Base-by-base conservation (phyloP, 2,113 vertebrate genomes). In the Lepus timidus region DNA sequence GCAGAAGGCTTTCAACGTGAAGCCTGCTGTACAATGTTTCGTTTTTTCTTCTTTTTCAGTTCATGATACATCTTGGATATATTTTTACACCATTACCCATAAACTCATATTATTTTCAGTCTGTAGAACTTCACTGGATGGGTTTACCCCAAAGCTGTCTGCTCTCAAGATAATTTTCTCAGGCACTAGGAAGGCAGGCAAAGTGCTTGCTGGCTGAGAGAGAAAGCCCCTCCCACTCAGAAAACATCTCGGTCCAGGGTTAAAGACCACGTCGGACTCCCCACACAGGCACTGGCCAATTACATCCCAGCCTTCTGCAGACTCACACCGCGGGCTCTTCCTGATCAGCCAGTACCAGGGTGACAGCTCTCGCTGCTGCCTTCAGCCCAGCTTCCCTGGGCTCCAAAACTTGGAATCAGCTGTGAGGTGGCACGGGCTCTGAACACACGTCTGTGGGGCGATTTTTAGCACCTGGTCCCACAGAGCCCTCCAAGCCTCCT, bases 121-220 rank as follows among this genome's bases (percentile, higher is more conserved):
- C 33, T 88, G 31, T 2, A 88, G 58, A 92, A 49, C 86, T 90
- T 81, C 39, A 86, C 16, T 79, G 25, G 51, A 78, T 68, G 12
- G 27, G 1, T 90, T 33, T 78, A 73, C 61, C 51, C 70, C 82
- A 58, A 96, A 92, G 70, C 62, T 58, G 31, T 64, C 73, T 86
- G 20, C 55, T 90, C 68, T 90, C 90, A 96, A 96, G 86, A 89
- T 87, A 94, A 95, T 92, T 96, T 76, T 92, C 94, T 90, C 68
- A 87, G 84, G 68, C 82, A 91, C 64, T 83, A 68, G 92, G 68
- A 39, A 92, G 70, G 33, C 31, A 75, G 62, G 36, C 44, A 52
- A 91, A 62, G 81, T 33, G 74, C 78, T 83, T 68, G n/a, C 55
- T 90, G 33, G 71, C 44, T 92, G 33, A 71, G 68, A 94, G 16